Evolutionary conservation across 2,888 invertebrate species (phyloP), one percentile per base, ranked within the genome.

Genomic region (Vesta saturnalis): DNA sequence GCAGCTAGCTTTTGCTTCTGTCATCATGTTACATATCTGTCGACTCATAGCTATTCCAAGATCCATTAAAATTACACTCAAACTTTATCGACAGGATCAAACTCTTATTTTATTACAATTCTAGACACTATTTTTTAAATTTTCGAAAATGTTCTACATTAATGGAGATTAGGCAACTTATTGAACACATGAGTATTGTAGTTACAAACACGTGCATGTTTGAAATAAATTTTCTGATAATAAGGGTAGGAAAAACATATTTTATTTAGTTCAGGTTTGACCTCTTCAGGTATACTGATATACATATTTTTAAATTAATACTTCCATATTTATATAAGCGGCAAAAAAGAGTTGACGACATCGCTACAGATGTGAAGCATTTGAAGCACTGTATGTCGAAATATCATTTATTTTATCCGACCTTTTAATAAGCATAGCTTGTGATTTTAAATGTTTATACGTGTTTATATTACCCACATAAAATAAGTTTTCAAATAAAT

Each of bases 11-110:
- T 65, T 67, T 61, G 69, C 60, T 71, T 69, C 72, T 69, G 69
- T 74, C 74, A 74, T 73, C 73, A 69, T 60, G 59, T 72, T 71
- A 72, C 72, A 72, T 72, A 72, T 73, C 70, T 70, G 70, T 71
- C 73, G 69, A 69, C 68, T 68, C 61, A 60, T 63, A 62, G 58
- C 59, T 64, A 59, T 64, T 64, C 60, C 64, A 60, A 60, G 60
- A 64, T 64, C 68, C 68, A 68, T 68, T 68, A 68, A 68, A 64
- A 64, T 49, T 57, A 57, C 64, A 64, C 30, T 59, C 67, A 47
- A 67, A 52, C 49, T 62, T 64, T 68, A 64, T 56, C 60, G 60
- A 68, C 54, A 54, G 35, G 18, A 46, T 16, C 54, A 39, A 60
- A 60, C 23, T 19, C 30, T 30, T 14, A 57, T 22, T 55, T n/a